These are phyloP conservation scores for Drosophila buzzatii DNA, from an alignment of 2,888 invertebrate species.

Conservation along the genomic window DNA sequence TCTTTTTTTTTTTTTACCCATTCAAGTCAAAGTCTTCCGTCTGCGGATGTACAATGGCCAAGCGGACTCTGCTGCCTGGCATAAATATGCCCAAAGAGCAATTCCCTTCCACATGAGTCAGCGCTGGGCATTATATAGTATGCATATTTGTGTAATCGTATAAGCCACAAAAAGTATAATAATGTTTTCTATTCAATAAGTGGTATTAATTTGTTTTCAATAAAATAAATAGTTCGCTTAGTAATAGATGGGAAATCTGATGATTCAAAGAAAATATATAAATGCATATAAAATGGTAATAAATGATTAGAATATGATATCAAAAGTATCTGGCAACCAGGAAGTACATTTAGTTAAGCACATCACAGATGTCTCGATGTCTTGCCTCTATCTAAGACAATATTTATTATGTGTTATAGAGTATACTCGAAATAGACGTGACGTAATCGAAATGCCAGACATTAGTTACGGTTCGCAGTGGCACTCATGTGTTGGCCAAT, in stretches of 20 bases:
- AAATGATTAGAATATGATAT: no score
- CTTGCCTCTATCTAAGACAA: background rate
- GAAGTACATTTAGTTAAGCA: background rate
- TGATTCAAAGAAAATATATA: background rate
- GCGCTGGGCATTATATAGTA: background rate
- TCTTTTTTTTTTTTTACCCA: background rate
- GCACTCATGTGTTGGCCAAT: slow-evolving; percentile 18
- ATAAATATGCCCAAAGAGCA: slow-evolving; percentile 3
- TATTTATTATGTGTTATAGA: background rate
- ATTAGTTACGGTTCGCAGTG: slow-evolving; percentile 22
- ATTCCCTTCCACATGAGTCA: slow-evolving; percentile 6
- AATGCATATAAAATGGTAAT: background rate
- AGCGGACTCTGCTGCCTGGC: background rate
- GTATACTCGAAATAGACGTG: background rate
- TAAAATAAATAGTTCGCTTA: background rate
- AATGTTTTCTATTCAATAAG: background rate
- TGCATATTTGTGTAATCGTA: background rate
- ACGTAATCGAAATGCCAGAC: slow-evolving; percentile 1
- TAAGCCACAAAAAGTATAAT: background rate
- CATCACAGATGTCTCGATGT: background rate
- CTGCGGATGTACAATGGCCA: slow-evolving; percentile 11
- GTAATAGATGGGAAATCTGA: background rate
- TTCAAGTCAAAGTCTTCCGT: slow-evolving; percentile 2
- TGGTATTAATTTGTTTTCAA: background rate
- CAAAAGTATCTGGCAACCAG: background rate